A percentile compares a stretch with the other conserved stretches of the same genome.
phyloP scores from a whole-genome alignment of 2,113 vertebrate species.

The Phodopus roborovskii region DNA sequence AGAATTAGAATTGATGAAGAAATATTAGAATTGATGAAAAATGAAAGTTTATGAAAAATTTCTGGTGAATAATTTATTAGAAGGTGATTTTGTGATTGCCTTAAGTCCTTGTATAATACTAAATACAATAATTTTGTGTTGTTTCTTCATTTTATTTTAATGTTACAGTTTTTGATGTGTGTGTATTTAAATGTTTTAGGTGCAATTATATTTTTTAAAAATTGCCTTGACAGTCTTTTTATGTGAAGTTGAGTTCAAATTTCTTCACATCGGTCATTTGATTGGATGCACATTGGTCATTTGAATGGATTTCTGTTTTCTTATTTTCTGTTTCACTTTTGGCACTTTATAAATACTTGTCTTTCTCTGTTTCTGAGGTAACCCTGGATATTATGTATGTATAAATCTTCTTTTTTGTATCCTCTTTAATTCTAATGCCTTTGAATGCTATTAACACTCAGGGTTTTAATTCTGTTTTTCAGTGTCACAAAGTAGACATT shows the following conservation, averaged over 20 bases:
- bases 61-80: conserved; percentile 18
- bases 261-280: conserved; percentile 45
- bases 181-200: background rate
- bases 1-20: conserved; percentile 42
- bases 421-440: background rate
- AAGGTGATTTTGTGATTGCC: conserved; percentile 18
- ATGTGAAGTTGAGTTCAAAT: background rate
- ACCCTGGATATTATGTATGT: background rate
- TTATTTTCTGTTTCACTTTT: background rate
- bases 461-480: background rate
- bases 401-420: background rate
- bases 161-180: background rate
- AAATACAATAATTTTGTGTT: background rate
- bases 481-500: background rate
- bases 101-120: conserved; percentile 21
- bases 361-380: background rate
- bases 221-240: background rate
- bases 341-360: background rate
- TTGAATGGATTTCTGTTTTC: conserved; percentile 40
- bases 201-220: background rate
- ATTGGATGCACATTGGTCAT: conserved; percentile 33
- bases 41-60: background rate
- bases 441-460: background rate
- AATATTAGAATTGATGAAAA: conserved; percentile 31
- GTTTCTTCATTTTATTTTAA: background rate